Percentiles rank a stretch among this genome's conserved stretches.
phyloP scores from a whole-genome alignment of 2,113 vertebrate genomes.

The Takifugu bimaculatus region DNA sequence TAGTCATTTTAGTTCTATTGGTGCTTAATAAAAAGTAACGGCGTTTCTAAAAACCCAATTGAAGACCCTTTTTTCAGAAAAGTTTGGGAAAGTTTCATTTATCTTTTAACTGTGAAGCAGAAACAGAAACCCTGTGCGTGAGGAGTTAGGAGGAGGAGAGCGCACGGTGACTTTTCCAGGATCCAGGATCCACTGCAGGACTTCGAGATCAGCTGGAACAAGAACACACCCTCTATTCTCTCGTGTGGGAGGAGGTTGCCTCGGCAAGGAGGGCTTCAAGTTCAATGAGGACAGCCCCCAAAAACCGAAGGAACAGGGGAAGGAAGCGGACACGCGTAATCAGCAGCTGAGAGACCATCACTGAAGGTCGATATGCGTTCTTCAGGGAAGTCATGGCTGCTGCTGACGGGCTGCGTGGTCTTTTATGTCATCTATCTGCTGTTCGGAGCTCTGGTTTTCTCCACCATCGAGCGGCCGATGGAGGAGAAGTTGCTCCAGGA shows the following conservation, averaged over 20 bases:
- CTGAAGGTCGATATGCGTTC: conserved; percentile 53
- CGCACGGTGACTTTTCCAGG: not conserved
- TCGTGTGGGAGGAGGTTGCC: conserved; percentile 49
- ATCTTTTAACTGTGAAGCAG: too few species aligned
- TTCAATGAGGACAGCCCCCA: conserved; percentile 35
- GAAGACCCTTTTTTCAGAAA: too few species aligned
- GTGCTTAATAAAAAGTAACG: too few species aligned
- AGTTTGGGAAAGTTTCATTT: too few species aligned
- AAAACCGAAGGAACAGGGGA: not conserved
- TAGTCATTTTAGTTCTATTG: too few species aligned
- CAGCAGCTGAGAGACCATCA: not conserved
- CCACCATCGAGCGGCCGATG: conserved; percentile 81
- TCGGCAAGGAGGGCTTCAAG: conserved; percentile 34
- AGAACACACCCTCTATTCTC: conserved; percentile 31
- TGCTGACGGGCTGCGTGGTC: conserved; percentile 62
- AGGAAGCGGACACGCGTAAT: not conserved
- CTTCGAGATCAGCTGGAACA: not conserved
- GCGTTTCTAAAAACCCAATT: too few species aligned
- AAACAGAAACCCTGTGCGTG: too few species aligned
- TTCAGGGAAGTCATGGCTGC: conserved; percentile 57
- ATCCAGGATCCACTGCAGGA: conserved; percentile 20
- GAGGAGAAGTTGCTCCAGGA: conserved; percentile 77
- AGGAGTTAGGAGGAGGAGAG: too few species aligned
- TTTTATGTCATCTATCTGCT: conserved; percentile 79
- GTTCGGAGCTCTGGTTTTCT: conserved; percentile 83